phyloP scores from a whole-genome alignment of 2,797 vertebrate species.

The Hemitrygon akajei region DNA sequence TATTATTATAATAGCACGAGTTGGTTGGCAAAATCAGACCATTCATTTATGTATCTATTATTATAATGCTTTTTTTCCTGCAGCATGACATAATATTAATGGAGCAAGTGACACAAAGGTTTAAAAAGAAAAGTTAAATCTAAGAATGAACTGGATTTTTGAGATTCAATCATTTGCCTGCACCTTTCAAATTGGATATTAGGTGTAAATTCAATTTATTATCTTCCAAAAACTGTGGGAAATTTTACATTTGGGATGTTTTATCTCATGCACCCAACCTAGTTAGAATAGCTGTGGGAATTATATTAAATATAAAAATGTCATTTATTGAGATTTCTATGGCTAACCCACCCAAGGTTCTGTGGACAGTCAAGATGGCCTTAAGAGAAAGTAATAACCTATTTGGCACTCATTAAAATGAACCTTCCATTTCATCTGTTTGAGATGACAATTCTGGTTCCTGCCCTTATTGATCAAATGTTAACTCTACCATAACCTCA shows the following conservation, averaged over 20 bases:
- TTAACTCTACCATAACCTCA: not conserved
- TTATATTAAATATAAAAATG: not conserved
- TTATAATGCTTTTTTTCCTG: not conserved
- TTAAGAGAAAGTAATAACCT: not conserved
- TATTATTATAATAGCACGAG: too few species aligned
- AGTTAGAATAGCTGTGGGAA: not conserved
- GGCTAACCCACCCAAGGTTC: too few species aligned
- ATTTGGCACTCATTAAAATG: not conserved
- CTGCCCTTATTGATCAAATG: not conserved
- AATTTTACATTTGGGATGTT: not conserved
- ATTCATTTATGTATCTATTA: not conserved
- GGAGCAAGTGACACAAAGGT: not conserved
- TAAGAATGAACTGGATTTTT: not conserved
- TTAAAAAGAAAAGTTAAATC: not conserved
- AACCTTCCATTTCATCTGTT: not conserved
- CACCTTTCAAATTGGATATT: not conserved
- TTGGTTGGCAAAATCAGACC: not conserved
- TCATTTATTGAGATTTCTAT: not conserved
- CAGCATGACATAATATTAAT: not conserved
- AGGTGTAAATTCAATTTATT: not conserved
- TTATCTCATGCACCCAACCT: not conserved
- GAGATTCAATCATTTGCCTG: not conserved
- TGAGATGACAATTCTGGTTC: not conserved
- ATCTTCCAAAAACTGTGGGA: not conserved
- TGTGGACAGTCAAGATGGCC: not conserved